Percentiles rank a stretch among this genome's conserved stretches.
These are phyloP conservation scores for Megaleporinus macrocephalus DNA, from an alignment of 2,113 vertebrate genomes.

Conservation along the genomic window DNA sequence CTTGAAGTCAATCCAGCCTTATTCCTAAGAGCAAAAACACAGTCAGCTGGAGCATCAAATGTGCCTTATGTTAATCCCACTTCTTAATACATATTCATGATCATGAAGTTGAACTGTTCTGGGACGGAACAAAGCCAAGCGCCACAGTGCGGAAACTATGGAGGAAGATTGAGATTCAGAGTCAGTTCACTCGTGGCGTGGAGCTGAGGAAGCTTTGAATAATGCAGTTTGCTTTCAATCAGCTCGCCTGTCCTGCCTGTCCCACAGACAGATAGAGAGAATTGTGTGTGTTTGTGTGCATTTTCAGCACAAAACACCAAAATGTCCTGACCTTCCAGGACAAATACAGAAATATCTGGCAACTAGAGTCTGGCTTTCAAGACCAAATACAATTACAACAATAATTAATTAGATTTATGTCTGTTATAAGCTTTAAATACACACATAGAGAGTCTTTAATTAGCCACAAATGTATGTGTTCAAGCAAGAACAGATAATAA, in stretches of 20 bases:
- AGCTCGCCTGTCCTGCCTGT: conserved; percentile 10
- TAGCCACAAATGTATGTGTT: too few relatives aligned
- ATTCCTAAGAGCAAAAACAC: conserved; percentile 30
- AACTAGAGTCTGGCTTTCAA: too few relatives aligned
- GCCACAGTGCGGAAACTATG: neutral
- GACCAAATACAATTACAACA: too few relatives aligned
- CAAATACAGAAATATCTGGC: too few relatives aligned
- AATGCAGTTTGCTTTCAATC: conserved; percentile 5
- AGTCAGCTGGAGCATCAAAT: conserved; percentile 14
- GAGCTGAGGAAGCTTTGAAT: conserved; percentile 4
- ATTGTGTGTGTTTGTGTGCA: conserved; percentile 15
- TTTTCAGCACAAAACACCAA: too few relatives aligned
- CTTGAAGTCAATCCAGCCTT: conserved; percentile 11
- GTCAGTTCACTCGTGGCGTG: neutral
- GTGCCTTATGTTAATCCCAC: conserved; percentile 2
- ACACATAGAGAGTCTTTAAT: too few relatives aligned
- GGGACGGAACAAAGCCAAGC: neutral
- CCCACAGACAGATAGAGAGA: neutral
- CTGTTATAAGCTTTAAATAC: too few relatives aligned
- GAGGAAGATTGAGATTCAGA: conserved; percentile 11
- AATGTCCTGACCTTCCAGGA: too few relatives aligned
- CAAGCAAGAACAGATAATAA: too few relatives aligned
- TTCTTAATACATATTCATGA: conserved; percentile 41
- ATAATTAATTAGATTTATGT: too few relatives aligned
- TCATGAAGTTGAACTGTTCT: conserved; percentile 15